Conservation (phyloP, 2,113 vertebrate species). For the Oriolus oriolus region DNA sequence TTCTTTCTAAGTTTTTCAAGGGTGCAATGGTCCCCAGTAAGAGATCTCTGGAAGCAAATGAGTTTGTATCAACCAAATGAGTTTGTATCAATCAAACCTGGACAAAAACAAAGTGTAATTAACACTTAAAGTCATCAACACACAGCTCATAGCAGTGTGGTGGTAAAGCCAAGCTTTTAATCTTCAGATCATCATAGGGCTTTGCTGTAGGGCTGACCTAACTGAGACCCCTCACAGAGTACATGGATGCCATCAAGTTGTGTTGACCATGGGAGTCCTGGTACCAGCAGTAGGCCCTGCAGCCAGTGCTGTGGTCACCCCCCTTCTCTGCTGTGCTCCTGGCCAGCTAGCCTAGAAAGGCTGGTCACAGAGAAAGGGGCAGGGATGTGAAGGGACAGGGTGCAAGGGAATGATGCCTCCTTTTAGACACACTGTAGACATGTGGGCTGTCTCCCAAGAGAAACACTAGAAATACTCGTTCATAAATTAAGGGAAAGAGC, state of each 20-base stretch:
- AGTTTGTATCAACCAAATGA: background rate
- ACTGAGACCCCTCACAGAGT: background rate
- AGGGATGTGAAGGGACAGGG: background rate
- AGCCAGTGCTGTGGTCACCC: background rate
- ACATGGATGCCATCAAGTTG: background rate
- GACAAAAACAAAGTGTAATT: background rate
- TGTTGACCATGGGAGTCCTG: background rate
- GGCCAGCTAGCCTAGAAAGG: fast-evolving
- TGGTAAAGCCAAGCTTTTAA: background rate
- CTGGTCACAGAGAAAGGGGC: background rate
- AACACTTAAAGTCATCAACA: background rate
- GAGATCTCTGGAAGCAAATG: background rate
- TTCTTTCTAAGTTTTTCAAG: background rate
- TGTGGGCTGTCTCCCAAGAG: background rate
- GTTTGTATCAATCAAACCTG: background rate
- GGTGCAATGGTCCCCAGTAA: fast-evolving
- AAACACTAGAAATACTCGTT: background rate
- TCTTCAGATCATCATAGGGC: background rate
- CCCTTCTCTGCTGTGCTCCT: background rate
- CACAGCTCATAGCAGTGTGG: fast-evolving
- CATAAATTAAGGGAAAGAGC: background rate
- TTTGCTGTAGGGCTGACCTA: background rate
- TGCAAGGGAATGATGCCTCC: background rate
- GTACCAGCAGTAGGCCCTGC: background rate
- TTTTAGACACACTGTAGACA: background rate